Evolutionary conservation across 2,888 invertebrate species (phyloP).

Genomic region (Dryococelus australis): DNA sequence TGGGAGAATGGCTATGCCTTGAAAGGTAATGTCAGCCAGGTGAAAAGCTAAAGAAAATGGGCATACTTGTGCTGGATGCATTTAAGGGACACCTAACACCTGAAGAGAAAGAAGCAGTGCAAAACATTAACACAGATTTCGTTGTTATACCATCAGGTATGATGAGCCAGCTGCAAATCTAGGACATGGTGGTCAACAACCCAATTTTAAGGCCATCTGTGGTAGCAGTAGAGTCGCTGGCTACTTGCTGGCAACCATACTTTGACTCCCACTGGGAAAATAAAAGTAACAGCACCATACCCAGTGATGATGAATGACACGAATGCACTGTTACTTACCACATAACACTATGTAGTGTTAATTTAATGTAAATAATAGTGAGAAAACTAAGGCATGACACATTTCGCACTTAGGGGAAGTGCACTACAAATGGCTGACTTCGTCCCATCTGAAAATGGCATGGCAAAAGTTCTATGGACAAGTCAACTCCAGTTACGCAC

Average conservation of each 20-base stretch:
- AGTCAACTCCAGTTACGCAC: no score
- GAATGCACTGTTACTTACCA: no score
- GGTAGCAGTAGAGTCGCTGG: slow-evolving; percentile 33
- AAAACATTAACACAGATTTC: slow-evolving; percentile 34
- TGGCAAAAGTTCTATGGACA: no score
- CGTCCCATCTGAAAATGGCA: no score
- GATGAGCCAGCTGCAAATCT: slow-evolving; percentile 37
- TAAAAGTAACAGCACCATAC: background rate
- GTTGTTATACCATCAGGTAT: slow-evolving; percentile 42
- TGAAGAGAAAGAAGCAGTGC: slow-evolving; percentile 28
- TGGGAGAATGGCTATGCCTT: slow-evolving; percentile 42
- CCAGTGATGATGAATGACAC: no score
- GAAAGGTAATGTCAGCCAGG: slow-evolving; percentile 42
- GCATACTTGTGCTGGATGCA: slow-evolving; percentile 42
- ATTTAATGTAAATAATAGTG: no score
- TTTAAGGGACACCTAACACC: slow-evolving; percentile 41
- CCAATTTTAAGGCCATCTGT: slow-evolving; percentile 37
- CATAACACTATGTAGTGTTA: no score
- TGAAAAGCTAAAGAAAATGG: slow-evolving; percentile 34
- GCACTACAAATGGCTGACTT: no score
- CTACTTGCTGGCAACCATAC: slow-evolving; percentile 35
- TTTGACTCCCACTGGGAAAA: slow-evolving; percentile 32
- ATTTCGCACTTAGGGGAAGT: no score
- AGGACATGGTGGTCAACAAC: slow-evolving; percentile 37
- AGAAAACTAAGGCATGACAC: no score